phyloP scores from a whole-genome alignment of 2,113 vertebrate genomes.

The Pituophis catenifer region DNA sequence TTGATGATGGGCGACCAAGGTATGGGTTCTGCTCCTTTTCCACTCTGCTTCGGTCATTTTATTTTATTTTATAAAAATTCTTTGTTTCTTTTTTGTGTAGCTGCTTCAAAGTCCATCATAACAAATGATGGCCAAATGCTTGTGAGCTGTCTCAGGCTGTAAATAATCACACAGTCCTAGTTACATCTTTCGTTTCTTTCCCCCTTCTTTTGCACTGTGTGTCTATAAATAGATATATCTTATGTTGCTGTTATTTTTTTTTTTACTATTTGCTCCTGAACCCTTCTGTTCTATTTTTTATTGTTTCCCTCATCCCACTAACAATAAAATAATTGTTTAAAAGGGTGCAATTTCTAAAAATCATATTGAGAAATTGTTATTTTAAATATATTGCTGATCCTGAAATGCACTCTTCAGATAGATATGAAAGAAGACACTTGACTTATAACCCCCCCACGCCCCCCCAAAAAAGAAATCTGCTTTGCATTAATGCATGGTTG shows the following conservation, averaged over 20 bases:
- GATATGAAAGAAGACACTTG: slow-evolving; percentile 50
- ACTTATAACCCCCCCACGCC: slow-evolving; percentile 24
- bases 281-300: slow-evolving; percentile 59
- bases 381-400: slow-evolving; percentile 32
- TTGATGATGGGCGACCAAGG: slow-evolving; percentile 99
- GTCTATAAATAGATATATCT: slow-evolving; percentile 5
- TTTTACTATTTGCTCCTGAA: slow-evolving; percentile 51
- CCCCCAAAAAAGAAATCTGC: slow-evolving; percentile 42
- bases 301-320: slow-evolving; percentile 40
- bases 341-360: slow-evolving; percentile 52
- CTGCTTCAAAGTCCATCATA: slow-evolving; percentile 72
- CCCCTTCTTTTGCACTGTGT: background rate
- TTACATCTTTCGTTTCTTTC: slow-evolving; percentile 57
- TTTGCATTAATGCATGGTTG: slow-evolving; percentile 77
- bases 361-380: slow-evolving; percentile 37
- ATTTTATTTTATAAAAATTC: background rate
- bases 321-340: slow-evolving; percentile 54
- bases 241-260: background rate
- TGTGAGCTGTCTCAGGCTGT: slow-evolving; percentile 76
- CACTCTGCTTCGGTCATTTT: slow-evolving; percentile 81
- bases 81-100: slow-evolving; percentile 71
- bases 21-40: slow-evolving; percentile 95
- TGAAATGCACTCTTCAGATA: slow-evolving; percentile 43
- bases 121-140: slow-evolving; percentile 77
- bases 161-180: slow-evolving; percentile 76